Conservation (phyloP, 2,888 invertebrate genomes). For the Agrotis puta region DNA sequence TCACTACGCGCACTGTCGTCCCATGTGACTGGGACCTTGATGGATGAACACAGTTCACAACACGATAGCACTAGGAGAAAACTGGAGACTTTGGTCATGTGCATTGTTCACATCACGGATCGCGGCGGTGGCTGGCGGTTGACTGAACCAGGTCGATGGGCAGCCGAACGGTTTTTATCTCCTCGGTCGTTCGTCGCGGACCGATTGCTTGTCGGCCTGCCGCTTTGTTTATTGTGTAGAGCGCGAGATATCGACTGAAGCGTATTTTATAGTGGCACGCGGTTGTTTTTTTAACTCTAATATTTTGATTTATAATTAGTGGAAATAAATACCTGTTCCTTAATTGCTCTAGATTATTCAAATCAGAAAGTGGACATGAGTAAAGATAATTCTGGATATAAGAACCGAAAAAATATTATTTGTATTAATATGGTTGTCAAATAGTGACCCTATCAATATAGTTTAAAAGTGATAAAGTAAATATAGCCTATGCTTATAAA, state of each 20-base stretch:
- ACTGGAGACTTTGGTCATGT: slow-evolving; percentile 74
- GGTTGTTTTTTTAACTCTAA: neutral
- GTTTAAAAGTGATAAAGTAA: neutral
- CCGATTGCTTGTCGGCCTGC: slow-evolving; percentile 84
- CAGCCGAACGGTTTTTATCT: slow-evolving; percentile 86
- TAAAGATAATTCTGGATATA: neutral
- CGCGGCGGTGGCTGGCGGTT: slow-evolving; percentile 79
- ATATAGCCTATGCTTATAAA: too few species aligned
- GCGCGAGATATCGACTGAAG: slow-evolving; percentile 66
- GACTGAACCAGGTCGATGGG: slow-evolving; percentile 85
- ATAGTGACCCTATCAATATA: neutral
- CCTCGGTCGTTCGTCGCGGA: slow-evolving; percentile 87
- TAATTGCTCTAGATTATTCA: neutral
- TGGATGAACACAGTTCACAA: slow-evolving; percentile 80
- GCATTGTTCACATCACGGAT: slow-evolving; percentile 88
- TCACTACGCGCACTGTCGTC: slow-evolving; percentile 78
- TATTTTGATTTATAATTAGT: neutral
- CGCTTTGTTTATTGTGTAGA: slow-evolving; percentile 78
- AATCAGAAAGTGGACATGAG: neutral
- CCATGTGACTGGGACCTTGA: slow-evolving; percentile 85
- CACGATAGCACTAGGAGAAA: slow-evolving; percentile 79
- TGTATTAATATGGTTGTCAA: neutral
- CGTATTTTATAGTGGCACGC: slow-evolving; percentile 37
- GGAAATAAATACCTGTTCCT: neutral
- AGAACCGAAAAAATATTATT: neutral